These are phyloP conservation scores for Dasyprocta punctata DNA, from an alignment of 2,113 vertebrate species.

Conservation along the genomic window DNA sequence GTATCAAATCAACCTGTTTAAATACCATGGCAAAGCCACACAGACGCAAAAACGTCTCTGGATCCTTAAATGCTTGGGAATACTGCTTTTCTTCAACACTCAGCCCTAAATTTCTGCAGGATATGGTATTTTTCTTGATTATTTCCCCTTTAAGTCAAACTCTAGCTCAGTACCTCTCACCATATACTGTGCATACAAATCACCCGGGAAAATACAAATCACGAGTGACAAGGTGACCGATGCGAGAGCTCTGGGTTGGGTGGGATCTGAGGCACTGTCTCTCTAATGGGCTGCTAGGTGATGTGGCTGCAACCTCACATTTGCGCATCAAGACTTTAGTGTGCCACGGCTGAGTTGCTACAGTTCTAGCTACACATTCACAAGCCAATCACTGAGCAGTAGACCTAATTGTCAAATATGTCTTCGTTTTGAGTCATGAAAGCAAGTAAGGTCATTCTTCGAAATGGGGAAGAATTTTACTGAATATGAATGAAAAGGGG, in stretches of 20 bases:
- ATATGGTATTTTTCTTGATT: not conserved
- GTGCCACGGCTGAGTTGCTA: not conserved
- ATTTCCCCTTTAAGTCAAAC: slow-evolving; percentile 31
- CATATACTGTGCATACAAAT: not conserved
- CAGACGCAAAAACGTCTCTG: slow-evolving; percentile 5
- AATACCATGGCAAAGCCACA: slow-evolving; percentile 54
- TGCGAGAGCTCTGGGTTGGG: not conserved
- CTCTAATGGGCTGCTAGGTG: not conserved
- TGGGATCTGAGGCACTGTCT: not conserved
- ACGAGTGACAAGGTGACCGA: not conserved
- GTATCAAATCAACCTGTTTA: slow-evolving; percentile 58
- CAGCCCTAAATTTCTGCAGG: slow-evolving; percentile 30
- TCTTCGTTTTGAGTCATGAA: not conserved
- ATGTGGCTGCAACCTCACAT: accelerated
- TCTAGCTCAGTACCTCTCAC: not conserved
- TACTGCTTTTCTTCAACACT: slow-evolving; percentile 44
- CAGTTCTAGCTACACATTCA: not conserved
- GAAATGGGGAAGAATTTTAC: not conserved
- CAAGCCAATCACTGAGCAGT: not conserved
- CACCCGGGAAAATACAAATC: not conserved
- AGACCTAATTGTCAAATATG: not conserved
- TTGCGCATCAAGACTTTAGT: not conserved
- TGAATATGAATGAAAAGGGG: not conserved
- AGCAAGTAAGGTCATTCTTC: not conserved
- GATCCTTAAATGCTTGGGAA: not conserved